Conservation (phyloP, 2,113 vertebrate species). For the Podarcis muralis region DNA sequence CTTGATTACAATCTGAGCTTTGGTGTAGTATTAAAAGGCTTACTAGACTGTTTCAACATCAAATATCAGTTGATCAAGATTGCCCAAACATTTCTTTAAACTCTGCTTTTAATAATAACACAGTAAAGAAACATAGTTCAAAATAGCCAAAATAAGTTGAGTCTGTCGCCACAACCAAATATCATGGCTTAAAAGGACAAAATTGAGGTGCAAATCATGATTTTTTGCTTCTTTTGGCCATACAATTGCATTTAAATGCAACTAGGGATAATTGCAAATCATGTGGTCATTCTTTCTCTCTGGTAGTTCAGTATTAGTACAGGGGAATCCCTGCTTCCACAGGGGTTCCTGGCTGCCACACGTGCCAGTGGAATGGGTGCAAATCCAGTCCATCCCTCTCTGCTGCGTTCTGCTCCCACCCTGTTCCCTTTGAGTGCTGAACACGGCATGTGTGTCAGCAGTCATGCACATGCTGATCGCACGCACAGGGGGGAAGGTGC, state of each 20-base stretch:
- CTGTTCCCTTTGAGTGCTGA: too few relatives aligned
- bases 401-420: too few relatives aligned
- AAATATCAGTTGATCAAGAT: neutral
- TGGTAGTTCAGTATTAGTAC: too few relatives aligned
- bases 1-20: neutral
- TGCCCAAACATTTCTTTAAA: neutral
- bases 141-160: neutral
- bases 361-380: too few relatives aligned
- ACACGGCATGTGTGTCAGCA: too few relatives aligned
- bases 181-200: too few relatives aligned
- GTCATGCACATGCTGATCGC: too few relatives aligned
- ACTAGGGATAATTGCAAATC: neutral
- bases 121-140: neutral
- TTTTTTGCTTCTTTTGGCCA: neutral
- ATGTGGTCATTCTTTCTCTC: neutral
- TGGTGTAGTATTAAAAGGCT: neutral
- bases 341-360: too few relatives aligned
- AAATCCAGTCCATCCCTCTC: too few relatives aligned
- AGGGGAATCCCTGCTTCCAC: too few relatives aligned
- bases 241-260: neutral
- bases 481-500: too few relatives aligned
- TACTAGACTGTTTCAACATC: neutral
- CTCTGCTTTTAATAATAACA: neutral
- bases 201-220: neutral
- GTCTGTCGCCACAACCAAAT: neutral